Base-by-base conservation (phyloP, 2,797 vertebrate genomes). In the Eulemur coronatus region DNA sequence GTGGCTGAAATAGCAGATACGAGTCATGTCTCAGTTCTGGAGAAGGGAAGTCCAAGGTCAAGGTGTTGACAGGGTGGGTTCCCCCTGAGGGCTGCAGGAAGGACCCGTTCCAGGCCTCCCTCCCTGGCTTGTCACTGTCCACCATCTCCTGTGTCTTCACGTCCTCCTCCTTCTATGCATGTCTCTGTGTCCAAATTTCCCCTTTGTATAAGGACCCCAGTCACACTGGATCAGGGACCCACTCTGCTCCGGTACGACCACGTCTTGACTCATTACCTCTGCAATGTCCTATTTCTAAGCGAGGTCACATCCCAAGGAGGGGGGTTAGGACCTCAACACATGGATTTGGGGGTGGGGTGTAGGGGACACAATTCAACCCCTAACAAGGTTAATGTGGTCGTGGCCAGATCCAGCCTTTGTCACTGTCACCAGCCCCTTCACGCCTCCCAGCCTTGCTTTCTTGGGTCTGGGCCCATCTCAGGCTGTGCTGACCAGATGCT, bases 151-250 rank as follows among this genome's bases (percentile, higher is more conserved):
- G 2, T 7, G 38, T 35, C 93, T 75, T 12, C 78, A 2, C 0
- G 0, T 20, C 28, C 0, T 15, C 94, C 3, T 28, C n/a, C 18
- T 41, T 11, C 10, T 3, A 0, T 2, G 17, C 1, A n/a, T 8
- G 2, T 15, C 79, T 69, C 15, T 20, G 11, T 4, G 9, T 50
- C 20, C 35, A 7, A 14, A 35, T 0, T 3, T 7, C 28, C n/a
- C 41, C 75, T 61, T 80, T 67, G 7, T 5, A 14, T 11, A 75
- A 78, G 12, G 55, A 38, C 57, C 5, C 10, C 12, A 0, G 5
- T 59, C 57, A 1, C 5, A 3, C 3, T 4, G 57, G 35, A 46
- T 46, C 18, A 41, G 9, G 24, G 24, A 38, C 13, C 33, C 26
- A 0, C 17, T 22, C 61, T 38, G 3, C 52, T 52, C 35, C 65